Conservation (phyloP, 2,888 invertebrate genomes). For the Ophraella communa region DNA sequence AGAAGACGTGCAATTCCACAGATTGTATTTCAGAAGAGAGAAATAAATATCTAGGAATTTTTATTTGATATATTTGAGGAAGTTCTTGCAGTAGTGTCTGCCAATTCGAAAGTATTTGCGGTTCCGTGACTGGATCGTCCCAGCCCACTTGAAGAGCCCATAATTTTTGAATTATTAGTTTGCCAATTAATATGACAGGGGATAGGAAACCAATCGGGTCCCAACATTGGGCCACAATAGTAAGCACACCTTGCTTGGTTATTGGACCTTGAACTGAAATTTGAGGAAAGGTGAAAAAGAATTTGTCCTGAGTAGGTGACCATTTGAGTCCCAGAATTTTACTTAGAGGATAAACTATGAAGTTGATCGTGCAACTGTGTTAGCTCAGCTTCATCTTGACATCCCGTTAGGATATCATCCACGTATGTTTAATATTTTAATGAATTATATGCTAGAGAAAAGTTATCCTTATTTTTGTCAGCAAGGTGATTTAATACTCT, state of each 20-base stretch:
- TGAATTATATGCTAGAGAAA: too few species aligned
- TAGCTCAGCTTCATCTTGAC: too few species aligned
- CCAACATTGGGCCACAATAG: slow-evolving; percentile 27
- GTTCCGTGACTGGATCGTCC: slow-evolving; percentile 20
- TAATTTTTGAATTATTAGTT: slow-evolving; percentile 33
- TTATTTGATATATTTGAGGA: slow-evolving; percentile 1
- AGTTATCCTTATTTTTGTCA: neutral
- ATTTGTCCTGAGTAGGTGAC: too few species aligned
- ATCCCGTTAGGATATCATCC: too few species aligned
- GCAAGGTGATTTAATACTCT: neutral
- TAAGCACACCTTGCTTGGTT: slow-evolving; percentile 27
- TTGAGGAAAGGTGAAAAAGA: too few species aligned
- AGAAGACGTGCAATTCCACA: slow-evolving; percentile 31
- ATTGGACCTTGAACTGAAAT: slow-evolving; percentile 6
- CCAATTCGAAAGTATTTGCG: slow-evolving; percentile 21
- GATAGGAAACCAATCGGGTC: slow-evolving; percentile 31
- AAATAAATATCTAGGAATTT: slow-evolving; percentile 30
- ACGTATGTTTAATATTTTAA: too few species aligned
- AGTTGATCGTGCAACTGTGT: too few species aligned
- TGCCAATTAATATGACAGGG: slow-evolving; percentile 27
- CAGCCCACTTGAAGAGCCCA: slow-evolving; percentile 27
- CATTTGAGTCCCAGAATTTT: too few species aligned
- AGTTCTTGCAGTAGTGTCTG: slow-evolving; percentile 9
- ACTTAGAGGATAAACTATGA: too few species aligned
- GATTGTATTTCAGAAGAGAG: neutral